Evolutionary conservation across 2,888 invertebrate genomes (phyloP), one percentile per base, ranked within the genome.

Genomic region (Trichogramma dendrolimi): DNA sequence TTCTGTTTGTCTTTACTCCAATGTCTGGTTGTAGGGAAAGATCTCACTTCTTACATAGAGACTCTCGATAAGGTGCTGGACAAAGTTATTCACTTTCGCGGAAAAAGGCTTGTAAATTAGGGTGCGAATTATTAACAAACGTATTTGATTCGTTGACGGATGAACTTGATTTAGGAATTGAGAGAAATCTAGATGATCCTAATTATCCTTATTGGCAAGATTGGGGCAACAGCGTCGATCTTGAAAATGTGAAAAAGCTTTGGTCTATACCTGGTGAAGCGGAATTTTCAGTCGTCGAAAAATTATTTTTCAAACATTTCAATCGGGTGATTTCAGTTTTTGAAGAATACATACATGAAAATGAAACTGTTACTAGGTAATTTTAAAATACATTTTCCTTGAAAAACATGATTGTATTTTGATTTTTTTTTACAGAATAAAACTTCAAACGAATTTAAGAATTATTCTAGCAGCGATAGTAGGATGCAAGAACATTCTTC

Each of bases 191-290:
- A 70, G 85, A 86, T 27, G 81, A 81, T 46, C 86, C 87, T 0
- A 82, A 86, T 61, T 87, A 87, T 80, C 81, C 92, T 52, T 87
- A 91, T 6, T 83, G 92, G 44, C 83, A 86, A 27, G 88, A 92
- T 69, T 96, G 96, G 96, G 95, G 92, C 0, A 83, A 83, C 62
- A 83, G 88, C 0, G 85, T 87, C 14, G 81, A 88, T 69, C 76
- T 90, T 27, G 81, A 87, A 59, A 83, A 87, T 40, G 80, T 89
- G 27, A 81, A 86, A 5, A 81, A 93, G 38, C 81, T 86, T 49
- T 96, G 94, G 94, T 91, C 92, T 73, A 81, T 88, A 52, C 94
- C 95, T 0, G 84, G 82, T 40, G 81, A 83, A 40, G 85, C 84
- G 46, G 94, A 94, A 75, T 83, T 90, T 1, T 77, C 80, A 1